A percentile compares a stretch with the other conserved stretches of the same genome.
Evolutionary conservation across 2,113 vertebrate genomes (phyloP).

Genomic region (Melospiza melodia): DNA sequence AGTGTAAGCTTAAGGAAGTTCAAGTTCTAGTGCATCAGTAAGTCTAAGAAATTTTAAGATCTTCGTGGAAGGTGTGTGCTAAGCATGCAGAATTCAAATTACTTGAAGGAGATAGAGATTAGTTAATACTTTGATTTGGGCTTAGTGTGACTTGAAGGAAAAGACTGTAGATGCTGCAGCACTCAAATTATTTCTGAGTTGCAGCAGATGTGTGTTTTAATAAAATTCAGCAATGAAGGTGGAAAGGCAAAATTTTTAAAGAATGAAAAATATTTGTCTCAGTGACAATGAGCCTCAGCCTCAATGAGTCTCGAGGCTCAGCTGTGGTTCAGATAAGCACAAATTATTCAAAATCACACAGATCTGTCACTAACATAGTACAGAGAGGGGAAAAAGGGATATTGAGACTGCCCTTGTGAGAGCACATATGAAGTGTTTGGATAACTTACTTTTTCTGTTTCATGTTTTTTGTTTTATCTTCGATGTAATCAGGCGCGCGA

Average conservation of each 20-base stretch:
- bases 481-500: conserved; percentile 69
- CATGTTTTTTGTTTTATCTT: conserved; percentile 76
- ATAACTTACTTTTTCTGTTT: conserved; percentile 73
- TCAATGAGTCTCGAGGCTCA: background rate
- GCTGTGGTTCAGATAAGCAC: background rate
- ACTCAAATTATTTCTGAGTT: background rate
- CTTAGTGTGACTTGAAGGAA: background rate
- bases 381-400: background rate
- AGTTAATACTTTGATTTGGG: background rate
- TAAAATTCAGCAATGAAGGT: background rate
- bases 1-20: background rate
- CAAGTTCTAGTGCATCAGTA: background rate
- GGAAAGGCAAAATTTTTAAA: background rate
- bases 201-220: background rate
- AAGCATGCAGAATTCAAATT: background rate
- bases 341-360: background rate
- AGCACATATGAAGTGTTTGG: conserved; percentile 39
- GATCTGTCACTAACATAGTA: background rate
- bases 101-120: background rate
- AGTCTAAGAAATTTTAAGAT: background rate
- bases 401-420: conserved; percentile 49
- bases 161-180: background rate
- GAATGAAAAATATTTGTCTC: background rate
- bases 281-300: background rate
- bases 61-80: background rate